A percentile compares a stretch with the other conserved stretches of the same genome.
phyloP scores from a whole-genome alignment of 2,888 invertebrate species.

The Sussaba pulchella region DNA sequence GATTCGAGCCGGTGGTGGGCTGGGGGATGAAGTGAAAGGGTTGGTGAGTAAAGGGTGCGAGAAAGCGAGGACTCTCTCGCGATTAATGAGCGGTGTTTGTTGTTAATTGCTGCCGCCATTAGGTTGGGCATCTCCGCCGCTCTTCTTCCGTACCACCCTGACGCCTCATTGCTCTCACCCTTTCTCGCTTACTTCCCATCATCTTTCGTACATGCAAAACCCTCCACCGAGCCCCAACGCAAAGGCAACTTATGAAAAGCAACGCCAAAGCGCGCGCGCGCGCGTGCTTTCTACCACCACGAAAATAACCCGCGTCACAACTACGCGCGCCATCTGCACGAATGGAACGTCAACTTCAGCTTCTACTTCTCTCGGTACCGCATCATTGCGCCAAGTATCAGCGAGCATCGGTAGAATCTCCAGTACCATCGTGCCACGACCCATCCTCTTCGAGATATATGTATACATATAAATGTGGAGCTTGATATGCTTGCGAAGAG shows the following conservation, averaged over 20 bases:
- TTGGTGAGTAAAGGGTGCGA: conserved; percentile 54
- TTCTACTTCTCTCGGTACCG: conserved; percentile 8
- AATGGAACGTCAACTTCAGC: conserved; percentile 22
- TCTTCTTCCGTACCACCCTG: conserved; percentile 50
- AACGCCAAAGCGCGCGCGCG: not conserved
- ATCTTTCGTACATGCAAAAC: not conserved
- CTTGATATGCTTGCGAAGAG: conserved; percentile 36
- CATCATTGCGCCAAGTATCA: conserved; percentile 24
- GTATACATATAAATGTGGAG: conserved; percentile 12
- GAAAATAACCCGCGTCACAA: not conserved
- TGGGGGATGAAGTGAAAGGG: conserved; percentile 32
- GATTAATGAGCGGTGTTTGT: conserved; percentile 85
- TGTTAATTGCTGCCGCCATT: conserved; percentile 84
- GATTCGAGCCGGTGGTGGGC: not conserved
- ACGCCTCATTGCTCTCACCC: conserved; percentile 69
- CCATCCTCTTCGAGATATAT: not conserved
- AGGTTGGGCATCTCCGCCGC: conserved; percentile 80
- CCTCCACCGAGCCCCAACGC: not conserved
- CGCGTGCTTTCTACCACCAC: not conserved
- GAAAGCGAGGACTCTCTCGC: conserved; percentile 77
- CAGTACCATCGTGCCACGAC: conserved; percentile 2
- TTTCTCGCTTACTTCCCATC: conserved; percentile 47
- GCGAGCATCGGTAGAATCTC: conserved; percentile 14
- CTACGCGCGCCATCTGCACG: conserved; percentile 19
- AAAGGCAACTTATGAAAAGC: conserved; percentile 1